phyloP scores from a whole-genome alignment of 92 coral and sea anemone species.

The Diadumene lineata region DNA sequence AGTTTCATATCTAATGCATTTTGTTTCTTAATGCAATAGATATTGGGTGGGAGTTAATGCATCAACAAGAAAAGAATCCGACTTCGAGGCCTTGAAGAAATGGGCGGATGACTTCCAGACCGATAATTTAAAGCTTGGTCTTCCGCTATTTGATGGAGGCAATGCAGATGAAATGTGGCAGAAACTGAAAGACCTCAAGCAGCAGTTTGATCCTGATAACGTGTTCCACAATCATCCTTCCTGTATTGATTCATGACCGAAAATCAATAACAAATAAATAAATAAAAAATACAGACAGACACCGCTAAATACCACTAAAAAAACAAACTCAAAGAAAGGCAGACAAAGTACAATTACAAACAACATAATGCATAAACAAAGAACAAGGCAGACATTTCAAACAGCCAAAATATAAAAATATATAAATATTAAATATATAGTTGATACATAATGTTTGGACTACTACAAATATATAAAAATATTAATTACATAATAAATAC shows the following conservation, averaged over 20 bases:
- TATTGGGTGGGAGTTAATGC: conserved; percentile 67
- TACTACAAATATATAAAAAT: no score
- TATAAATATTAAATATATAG: no score
- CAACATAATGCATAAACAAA: no score
- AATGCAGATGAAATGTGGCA: conserved; percentile 45
- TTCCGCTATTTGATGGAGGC: conserved; percentile 45
- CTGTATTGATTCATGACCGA: neutral
- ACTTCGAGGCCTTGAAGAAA: conserved; percentile 38
- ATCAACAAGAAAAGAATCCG: conserved; percentile 23
- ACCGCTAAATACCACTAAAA: no score
- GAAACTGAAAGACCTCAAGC: conserved; percentile 62
- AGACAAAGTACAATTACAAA: no score
- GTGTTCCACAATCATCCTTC: conserved; percentile 57
- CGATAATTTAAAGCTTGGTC: conserved; percentile 41
- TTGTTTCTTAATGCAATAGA: conserved; percentile 19
- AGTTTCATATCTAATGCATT: neutral
- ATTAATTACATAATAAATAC: no score
- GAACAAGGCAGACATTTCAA: no score
- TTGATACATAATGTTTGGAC: no score
- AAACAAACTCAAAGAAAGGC: no score
- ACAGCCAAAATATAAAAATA: no score
- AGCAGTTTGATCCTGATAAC: conserved; percentile 75
- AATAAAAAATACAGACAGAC: no score
- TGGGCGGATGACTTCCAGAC: conserved; percentile 55
- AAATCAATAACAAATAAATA: no score